Evolutionary conservation across 2,888 invertebrate genomes (phyloP), one percentile per base, ranked within the genome.

Genomic region (Idaea dimidiata): DNA sequence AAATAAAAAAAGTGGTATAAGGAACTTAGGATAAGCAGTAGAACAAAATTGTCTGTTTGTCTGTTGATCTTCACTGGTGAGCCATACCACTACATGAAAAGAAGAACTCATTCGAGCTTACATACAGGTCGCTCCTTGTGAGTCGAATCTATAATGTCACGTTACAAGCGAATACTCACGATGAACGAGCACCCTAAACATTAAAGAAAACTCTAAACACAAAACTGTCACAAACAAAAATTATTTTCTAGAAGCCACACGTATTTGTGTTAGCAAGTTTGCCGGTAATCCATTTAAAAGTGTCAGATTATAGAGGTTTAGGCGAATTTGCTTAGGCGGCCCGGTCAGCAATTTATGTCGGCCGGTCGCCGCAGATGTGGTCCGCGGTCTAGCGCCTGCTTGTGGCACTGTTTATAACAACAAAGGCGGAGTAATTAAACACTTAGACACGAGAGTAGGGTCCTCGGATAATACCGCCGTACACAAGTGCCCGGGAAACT

Each of bases 401-500:
- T 81, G 83, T 72, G 83, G 80, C 76, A 72, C 80, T 82, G 86
- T 86, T 86, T 87, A 84, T 84, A 87, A 87, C 87, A 86, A 87
- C 86, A 85, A 83, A 82, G 85, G 81, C 78, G 74, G 72, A 83
- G 87, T 87, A 85, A 87, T 88, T 87, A 86, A 85, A 84, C 83
- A 87, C 83, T 84, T 83, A 84, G 82, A 82, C 77, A 77, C 72
- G 78, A 73, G 76, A 78, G 74, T 73, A 69, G 79, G 73, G 76
- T 73, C 76, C 74, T 70, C 59, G 67, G 66, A 59, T 66, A 59
- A 59, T 62, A 62, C 62, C 54, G 59, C 58, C 33, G 63, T 60
- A 60, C 65, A 59, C 62, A 60, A 60, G 57, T 60, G 62, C 60
- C 60, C 33, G 58, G 43, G 55, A 63, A 67, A 69, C 66, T 69